These are phyloP conservation scores for Leptinotarsa undecemlineata DNA, from an alignment of 1,140 invertebrate species.

Conservation along the genomic window DNA sequence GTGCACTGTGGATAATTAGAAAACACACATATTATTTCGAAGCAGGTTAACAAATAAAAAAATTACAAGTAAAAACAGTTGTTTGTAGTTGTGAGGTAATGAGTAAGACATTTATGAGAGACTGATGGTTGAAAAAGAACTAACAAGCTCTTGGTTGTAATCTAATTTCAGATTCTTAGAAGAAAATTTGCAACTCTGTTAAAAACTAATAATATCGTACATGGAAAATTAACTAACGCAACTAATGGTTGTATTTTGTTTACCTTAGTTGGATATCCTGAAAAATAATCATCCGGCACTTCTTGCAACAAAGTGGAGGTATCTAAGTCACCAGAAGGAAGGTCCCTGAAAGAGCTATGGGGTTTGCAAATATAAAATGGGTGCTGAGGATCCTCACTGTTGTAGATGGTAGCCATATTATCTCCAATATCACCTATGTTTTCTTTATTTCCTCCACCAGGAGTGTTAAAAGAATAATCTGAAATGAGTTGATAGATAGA, in stretches of 20 bases:
- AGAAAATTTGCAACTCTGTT: no score
- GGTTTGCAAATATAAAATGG: background rate
- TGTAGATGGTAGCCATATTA: background rate
- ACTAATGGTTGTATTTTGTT: background rate
- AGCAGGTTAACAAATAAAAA: no score
- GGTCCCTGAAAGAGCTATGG: conserved; percentile 15
- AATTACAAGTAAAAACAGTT: no score
- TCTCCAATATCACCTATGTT: background rate
- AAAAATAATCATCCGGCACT: background rate
- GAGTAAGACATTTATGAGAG: no score
- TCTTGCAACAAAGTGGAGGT: background rate
- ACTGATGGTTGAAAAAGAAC: no score
- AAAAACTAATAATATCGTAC: no score
- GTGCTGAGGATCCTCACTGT: background rate
- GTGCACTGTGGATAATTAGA: no score
- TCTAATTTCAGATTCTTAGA: no score
- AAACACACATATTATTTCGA: no score
- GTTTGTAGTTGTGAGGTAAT: no score
- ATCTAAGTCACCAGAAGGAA: conserved; percentile 22
- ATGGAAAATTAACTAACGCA: no score
- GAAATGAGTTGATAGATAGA: background rate
- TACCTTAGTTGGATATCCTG: background rate
- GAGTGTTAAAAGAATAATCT: background rate
- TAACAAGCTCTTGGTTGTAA: no score
- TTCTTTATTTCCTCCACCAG: background rate